phyloP scores from a whole-genome alignment of 2,113 vertebrate species.

The Zapornia atra region DNA sequence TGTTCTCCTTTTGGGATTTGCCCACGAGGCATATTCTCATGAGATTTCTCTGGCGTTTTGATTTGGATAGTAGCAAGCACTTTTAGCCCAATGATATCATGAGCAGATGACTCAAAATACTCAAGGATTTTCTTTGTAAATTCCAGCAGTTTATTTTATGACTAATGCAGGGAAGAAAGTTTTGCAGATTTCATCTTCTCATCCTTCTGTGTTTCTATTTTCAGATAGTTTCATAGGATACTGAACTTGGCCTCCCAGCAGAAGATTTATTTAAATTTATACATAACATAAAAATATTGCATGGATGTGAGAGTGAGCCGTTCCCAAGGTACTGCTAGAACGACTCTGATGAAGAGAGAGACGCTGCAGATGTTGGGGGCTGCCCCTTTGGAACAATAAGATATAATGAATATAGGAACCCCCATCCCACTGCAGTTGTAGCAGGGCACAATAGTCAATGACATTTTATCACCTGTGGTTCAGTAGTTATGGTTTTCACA shows the following conservation, averaged over 20 bases:
- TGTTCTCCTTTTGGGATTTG: slow-evolving; percentile 80
- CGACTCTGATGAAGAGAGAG: background rate
- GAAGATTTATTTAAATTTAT: slow-evolving; percentile 54
- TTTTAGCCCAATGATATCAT: slow-evolving; percentile 66
- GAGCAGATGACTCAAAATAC: slow-evolving; percentile 53
- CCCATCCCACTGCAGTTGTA: background rate
- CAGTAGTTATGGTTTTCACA: background rate
- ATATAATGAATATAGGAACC: background rate
- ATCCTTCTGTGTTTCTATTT: slow-evolving; percentile 64
- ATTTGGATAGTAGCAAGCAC: slow-evolving; percentile 69
- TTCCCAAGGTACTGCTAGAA: slow-evolving; percentile 58
- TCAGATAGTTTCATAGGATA: slow-evolving; percentile 55
- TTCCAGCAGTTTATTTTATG: slow-evolving; percentile 60
- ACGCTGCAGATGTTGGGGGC: background rate
- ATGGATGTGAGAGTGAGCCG: background rate
- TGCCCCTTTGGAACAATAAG: background rate
- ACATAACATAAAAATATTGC: background rate
- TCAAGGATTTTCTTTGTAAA: slow-evolving; percentile 60
- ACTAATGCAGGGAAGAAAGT: slow-evolving; percentile 47
- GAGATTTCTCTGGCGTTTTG: slow-evolving; percentile 65
- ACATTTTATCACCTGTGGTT: background rate
- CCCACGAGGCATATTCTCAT: slow-evolving; percentile 72
- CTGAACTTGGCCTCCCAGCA: slow-evolving; percentile 2
- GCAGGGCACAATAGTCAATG: background rate
- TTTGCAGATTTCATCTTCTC: slow-evolving; percentile 55